A percentile compares a stretch with the other conserved stretches of the same genome.
These are phyloP conservation scores for Tenualosa thibaudeaui DNA, from an alignment of 2,797 vertebrate species.

Conservation along the genomic window DNA sequence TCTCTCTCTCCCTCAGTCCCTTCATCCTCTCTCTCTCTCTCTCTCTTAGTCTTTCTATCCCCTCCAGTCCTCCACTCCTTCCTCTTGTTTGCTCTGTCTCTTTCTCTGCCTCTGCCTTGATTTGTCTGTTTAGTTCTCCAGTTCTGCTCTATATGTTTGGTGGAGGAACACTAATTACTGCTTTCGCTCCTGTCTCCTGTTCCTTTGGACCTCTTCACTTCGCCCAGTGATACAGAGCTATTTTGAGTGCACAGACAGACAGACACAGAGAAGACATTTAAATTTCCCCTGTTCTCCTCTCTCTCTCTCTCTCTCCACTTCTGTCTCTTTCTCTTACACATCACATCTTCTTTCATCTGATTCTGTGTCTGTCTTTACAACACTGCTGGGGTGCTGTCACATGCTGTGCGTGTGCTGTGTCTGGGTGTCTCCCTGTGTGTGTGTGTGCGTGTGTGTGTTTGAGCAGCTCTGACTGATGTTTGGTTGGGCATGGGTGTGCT, in stretches of 20 bases:
- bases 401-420: not conserved
- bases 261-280: not conserved
- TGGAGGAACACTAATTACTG: not conserved
- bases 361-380: not conserved
- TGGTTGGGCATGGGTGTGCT: not conserved
- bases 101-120: slow-evolving; percentile 30
- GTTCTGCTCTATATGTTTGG: not conserved
- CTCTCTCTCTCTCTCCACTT: not conserved
- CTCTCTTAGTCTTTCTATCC: slow-evolving; percentile 34
- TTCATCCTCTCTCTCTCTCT: slow-evolving; percentile 26
- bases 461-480: not conserved
- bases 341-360: slow-evolving; percentile 24
- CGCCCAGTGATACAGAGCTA: slow-evolving; percentile 23
- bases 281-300: not conserved
- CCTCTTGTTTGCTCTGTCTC: slow-evolving; percentile 30
- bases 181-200: not conserved
- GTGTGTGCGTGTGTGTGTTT: not conserved
- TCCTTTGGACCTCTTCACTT: not conserved
- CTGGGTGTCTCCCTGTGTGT: not conserved
- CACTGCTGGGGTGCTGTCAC: not conserved
- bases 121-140: not conserved
- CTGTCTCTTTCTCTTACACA: slow-evolving; percentile 28
- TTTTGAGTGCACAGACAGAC: slow-evolving; percentile 30
- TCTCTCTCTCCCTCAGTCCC: slow-evolving; percentile 25
- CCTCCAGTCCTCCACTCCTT: slow-evolving; percentile 35